These are phyloP conservation scores for Enteromius unitaeniatus DNA, from an alignment of 2,797 vertebrate species.

Conservation along the genomic window DNA sequence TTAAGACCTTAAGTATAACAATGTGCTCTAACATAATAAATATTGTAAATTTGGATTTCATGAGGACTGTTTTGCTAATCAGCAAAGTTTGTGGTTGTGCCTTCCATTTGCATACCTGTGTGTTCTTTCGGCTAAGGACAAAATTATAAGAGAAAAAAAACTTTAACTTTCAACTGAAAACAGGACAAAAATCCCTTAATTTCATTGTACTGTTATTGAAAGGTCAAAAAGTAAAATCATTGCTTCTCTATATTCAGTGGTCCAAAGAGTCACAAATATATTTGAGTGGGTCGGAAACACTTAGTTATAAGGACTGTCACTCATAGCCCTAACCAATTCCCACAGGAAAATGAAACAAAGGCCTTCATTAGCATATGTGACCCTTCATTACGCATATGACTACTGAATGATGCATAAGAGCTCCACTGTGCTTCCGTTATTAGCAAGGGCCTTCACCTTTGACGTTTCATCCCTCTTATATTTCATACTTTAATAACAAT, in stretches of 20 bases:
- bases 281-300: not conserved
- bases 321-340: constrained; percentile 18
- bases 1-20: not conserved
- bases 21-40: not conserved
- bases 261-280: constrained; percentile 1
- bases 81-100: not conserved
- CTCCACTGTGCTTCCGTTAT: constrained; percentile 72
- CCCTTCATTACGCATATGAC: constrained; percentile 58
- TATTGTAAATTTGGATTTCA: not conserved
- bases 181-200: not conserved
- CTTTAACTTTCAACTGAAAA: not conserved
- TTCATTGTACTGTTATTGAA: not conserved
- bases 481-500: constrained; percentile 2
- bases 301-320: not conserved
- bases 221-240: not conserved
- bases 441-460: constrained; percentile 82
- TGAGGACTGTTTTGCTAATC: not conserved
- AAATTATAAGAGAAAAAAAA: not conserved
- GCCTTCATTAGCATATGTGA: constrained; percentile 61
- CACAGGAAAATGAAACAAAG: constrained; percentile 36
- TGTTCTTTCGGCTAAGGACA: not conserved
- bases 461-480: constrained; percentile 65
- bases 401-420: constrained; percentile 67
- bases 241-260: constrained; percentile 6
- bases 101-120: not conserved